A percentile compares a stretch with the other conserved stretches of the same genome.
These are phyloP conservation scores for Mobula birostris DNA, from an alignment of 2,113 vertebrate species.

Conservation along the genomic window DNA sequence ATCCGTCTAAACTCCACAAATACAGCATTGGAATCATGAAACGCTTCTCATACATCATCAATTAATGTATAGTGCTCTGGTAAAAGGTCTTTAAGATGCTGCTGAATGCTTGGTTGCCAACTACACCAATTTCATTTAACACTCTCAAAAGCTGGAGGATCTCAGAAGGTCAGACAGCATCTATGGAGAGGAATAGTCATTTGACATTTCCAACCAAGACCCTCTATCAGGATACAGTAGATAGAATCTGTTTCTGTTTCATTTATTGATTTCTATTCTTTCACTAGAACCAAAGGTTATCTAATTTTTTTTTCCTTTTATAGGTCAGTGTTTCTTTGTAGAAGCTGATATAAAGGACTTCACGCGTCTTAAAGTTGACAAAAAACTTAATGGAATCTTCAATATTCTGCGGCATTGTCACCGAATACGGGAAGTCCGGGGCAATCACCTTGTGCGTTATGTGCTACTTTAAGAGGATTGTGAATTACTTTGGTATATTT, in stretches of 20 bases:
- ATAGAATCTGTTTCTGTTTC: neutral
- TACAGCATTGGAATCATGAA: too few species aligned
- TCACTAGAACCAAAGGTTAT: neutral
- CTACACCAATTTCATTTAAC: too few species aligned
- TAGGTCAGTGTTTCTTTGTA: constrained; percentile 77
- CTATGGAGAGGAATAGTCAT: too few species aligned
- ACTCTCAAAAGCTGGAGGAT: too few species aligned
- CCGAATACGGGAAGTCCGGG: constrained; percentile 66
- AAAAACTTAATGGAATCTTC: constrained; percentile 70
- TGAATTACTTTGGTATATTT: neutral
- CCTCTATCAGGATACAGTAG: too few species aligned
- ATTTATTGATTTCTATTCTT: neutral
- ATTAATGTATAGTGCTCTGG: neutral
- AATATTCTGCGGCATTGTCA: constrained; percentile 84
- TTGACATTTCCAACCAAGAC: too few species aligned
- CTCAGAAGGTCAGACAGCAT: neutral
- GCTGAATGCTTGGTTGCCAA: neutral
- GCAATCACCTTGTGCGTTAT: constrained; percentile 64
- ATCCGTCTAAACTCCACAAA: too few species aligned
- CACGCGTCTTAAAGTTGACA: constrained; percentile 68
- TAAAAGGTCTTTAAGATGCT: neutral
- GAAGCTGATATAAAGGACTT: constrained; percentile 79
- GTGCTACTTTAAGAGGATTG: constrained; percentile 55
- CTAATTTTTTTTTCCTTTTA: constrained; percentile 38
- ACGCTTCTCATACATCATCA: too few species aligned